Conservation (phyloP, 2,113 vertebrate genomes). For the Equus przewalskii region DNA sequence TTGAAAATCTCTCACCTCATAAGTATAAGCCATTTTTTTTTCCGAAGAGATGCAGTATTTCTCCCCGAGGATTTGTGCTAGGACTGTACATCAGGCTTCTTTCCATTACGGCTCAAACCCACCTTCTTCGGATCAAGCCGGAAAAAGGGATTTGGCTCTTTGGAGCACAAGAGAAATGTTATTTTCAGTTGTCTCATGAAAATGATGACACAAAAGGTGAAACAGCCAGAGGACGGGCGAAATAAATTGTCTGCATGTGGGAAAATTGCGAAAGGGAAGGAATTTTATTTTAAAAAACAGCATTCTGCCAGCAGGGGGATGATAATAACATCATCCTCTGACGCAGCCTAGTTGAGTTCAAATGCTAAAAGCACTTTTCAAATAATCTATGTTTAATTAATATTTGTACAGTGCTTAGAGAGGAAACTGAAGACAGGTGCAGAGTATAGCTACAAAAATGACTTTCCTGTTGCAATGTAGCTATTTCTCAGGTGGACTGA, state of each 20-base stretch:
- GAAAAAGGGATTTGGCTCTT: constrained; percentile 66
- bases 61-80: constrained; percentile 69
- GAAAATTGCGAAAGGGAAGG: constrained; percentile 53
- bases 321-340: constrained; percentile 59
- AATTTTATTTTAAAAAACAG: constrained; percentile 43
- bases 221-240: constrained; percentile 67
- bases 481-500: constrained; percentile 4
- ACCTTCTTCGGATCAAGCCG: constrained; percentile 54
- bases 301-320: constrained; percentile 19
- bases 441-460: background rate
- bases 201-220: constrained; percentile 79
- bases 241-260: constrained; percentile 60
- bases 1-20: constrained; percentile 78
- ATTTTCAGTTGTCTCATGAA: constrained; percentile 69
- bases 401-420: constrained; percentile 72
- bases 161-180: constrained; percentile 71
- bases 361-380: constrained; percentile 75
- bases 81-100: constrained; percentile 39
- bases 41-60: constrained; percentile 64
- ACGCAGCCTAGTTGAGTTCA: constrained; percentile 63
- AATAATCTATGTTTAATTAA: constrained; percentile 82
- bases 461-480: background rate
- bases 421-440: constrained; percentile 61
- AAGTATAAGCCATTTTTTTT: constrained; percentile 68
- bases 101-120: constrained; percentile 58